Evolutionary conservation across 2,888 invertebrate genomes (phyloP).

Genomic region (Temnothorax ravouxi): DNA sequence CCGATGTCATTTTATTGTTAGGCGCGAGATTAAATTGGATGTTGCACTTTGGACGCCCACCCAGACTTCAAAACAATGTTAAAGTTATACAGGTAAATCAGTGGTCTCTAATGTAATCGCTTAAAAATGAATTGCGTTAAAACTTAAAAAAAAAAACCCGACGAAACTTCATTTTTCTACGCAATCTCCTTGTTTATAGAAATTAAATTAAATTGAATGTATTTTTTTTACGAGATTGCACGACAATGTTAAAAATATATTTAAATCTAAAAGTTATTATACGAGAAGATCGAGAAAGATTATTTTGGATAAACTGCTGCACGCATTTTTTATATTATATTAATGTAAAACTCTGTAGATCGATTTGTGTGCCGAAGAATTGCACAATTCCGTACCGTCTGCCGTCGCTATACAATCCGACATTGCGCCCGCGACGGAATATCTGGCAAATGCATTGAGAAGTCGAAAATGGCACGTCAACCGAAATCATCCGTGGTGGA

Average conservation of each 20-base stretch:
- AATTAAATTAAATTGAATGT: constrained; percentile 1
- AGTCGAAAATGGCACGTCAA: constrained; percentile 88
- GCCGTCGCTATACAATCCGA: constrained; percentile 95
- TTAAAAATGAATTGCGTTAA: background rate
- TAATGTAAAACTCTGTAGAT: constrained; percentile 87
- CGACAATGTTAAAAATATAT: background rate
- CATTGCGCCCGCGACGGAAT: constrained; percentile 91
- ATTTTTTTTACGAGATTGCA: background rate
- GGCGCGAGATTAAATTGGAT: constrained; percentile 99
- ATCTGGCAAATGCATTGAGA: constrained; percentile 89
- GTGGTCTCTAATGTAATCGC: background rate
- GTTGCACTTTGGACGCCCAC: constrained; percentile 97
- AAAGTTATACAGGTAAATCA: constrained; percentile 93
- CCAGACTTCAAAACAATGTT: constrained; percentile 93
- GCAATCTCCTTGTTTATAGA: background rate
- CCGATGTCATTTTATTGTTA: constrained; percentile 95
- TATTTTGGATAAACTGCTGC: background rate
- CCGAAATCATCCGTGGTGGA: constrained; percentile 92
- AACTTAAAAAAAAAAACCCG: constrained; percentile 1
- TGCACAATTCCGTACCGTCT: constrained; percentile 95
- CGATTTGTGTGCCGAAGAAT: constrained; percentile 95
- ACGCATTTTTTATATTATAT: background rate
- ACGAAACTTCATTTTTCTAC: background rate
- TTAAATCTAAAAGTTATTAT: background rate
- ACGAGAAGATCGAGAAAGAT: background rate